A percentile compares a stretch with the other conserved stretches of the same genome.
These are phyloP conservation scores for Bellardia pandia DNA, from an alignment of 2,888 invertebrate species.

Conservation along the genomic window DNA sequence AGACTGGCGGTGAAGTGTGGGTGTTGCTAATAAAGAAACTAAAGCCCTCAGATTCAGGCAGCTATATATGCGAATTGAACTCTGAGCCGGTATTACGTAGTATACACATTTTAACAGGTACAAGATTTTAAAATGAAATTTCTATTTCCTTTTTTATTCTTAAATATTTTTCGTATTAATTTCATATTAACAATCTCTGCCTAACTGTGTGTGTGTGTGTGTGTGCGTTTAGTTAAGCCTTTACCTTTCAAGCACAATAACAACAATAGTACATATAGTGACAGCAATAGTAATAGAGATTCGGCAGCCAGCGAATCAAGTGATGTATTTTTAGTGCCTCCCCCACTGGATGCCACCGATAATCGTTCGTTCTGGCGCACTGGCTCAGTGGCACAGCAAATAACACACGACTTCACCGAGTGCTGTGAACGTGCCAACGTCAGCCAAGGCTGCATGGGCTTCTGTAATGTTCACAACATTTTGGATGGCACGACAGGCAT, in stretches of 20 bases:
- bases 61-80: conserved; percentile 93
- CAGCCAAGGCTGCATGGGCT: conserved; percentile 89
- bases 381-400: conserved; percentile 80
- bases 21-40: conserved; percentile 91
- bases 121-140: conserved; percentile 74
- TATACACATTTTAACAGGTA: conserved; percentile 91
- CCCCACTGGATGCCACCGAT: conserved; percentile 79
- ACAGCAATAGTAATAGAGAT: conserved; percentile 59
- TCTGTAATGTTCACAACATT: conserved; percentile 91
- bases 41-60: conserved; percentile 89
- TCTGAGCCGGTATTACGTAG: conserved; percentile 91
- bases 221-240: conserved; percentile 76
- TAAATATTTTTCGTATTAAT: conserved; percentile 47
- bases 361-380: conserved; percentile 81
- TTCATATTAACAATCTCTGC: conserved; percentile 3
- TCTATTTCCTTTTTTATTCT: background rate
- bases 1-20: conserved; percentile 91
- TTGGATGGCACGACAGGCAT: conserved; percentile 90
- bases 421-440: conserved; percentile 91
- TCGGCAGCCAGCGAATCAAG: conserved; percentile 76
- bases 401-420: conserved; percentile 91
- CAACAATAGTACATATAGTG: conserved; percentile 57
- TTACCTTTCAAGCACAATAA: conserved; percentile 62
- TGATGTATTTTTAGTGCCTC: conserved; percentile 80
- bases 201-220: background rate